Evolutionary conservation across 2,888 invertebrate genomes (phyloP), one percentile per base, ranked within the genome.

Genomic region (Chalcis sispes): DNA sequence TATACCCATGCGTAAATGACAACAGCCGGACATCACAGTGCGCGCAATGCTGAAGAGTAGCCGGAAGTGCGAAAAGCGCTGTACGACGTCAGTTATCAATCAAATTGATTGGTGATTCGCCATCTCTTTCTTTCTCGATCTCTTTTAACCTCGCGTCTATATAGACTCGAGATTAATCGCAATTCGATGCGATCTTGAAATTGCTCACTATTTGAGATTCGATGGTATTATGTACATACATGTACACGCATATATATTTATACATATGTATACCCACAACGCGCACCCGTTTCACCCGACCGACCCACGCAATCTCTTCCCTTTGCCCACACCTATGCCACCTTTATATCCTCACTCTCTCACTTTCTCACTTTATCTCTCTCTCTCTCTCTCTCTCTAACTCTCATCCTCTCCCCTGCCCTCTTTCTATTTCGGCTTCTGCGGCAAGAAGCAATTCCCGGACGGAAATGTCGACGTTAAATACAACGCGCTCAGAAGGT

Each of bases 381-480:
- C 29, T 36, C 20, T 50, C 20, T 50, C 25, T 36, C 50, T 58
- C n/a, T n/a, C n/a, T n/a, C n/a, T 20, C 20, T 25, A 29, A 5
- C 10, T 29, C 40, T 48, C n/a, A n/a, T n/a, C n/a, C n/a, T n/a
- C 46, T 46, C 62, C 42, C 29, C 23, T 10, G 27, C 20, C 29
- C 25, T 36, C 50, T 58, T n/a, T n/a, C n/a, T n/a, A n/a, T 20
- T 13, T 25, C n/a, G 18, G 13, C 20, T 27, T 48, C 27, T 70
- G 75, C 23, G 75, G 69, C 64, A 29, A 48, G 23, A 27, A 71
- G 80, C 78, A 81, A 80, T 80, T 66, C 72, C 66, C 72, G n/a
- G 42, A 52, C 80, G 80, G 80, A 80, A 80, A 80, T 80, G 79
- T 81, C 76, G 71, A 75, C 64, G 73, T 78, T 80, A 79, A 80